These are phyloP conservation scores for Campylomormyrus numenius DNA, from an alignment of 2,113 vertebrate genomes.

Conservation along the genomic window DNA sequence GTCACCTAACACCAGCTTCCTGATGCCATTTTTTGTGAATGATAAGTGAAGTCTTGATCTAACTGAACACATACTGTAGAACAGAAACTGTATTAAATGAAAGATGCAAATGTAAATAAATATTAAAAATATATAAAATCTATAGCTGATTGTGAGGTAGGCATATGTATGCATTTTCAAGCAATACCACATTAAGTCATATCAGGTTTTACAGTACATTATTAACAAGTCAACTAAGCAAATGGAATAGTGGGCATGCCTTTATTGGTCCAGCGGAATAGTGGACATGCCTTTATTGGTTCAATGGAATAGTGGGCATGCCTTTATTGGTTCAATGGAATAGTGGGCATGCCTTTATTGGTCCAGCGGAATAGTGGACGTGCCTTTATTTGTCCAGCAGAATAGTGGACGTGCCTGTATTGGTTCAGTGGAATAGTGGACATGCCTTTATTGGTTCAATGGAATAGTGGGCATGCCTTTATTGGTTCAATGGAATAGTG, in stretches of 20 bases:
- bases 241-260: neutral
- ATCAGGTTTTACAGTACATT: neutral
- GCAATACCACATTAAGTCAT: neutral
- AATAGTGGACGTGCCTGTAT: too few species aligned
- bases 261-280: too few species aligned
- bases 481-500: too few species aligned
- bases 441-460: too few species aligned
- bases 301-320: too few species aligned
- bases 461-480: too few species aligned
- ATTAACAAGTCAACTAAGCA: neutral
- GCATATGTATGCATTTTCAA: neutral
- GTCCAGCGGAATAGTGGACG: too few species aligned
- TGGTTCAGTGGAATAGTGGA: too few species aligned
- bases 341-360: too few species aligned
- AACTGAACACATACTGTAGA: neutral
- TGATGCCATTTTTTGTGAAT: neutral
- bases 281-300: too few species aligned
- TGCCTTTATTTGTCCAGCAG: too few species aligned
- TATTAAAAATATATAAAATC: neutral
- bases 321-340: too few species aligned
- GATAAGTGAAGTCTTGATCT: neutral
- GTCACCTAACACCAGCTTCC: neutral
- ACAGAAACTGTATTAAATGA: neutral
- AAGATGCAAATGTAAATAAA: neutral
- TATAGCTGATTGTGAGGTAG: neutral